Evolutionary conservation across 2,888 invertebrate genomes (phyloP), one percentile per base, ranked within the genome.

Genomic region (Galerucella nymphaeae): DNA sequence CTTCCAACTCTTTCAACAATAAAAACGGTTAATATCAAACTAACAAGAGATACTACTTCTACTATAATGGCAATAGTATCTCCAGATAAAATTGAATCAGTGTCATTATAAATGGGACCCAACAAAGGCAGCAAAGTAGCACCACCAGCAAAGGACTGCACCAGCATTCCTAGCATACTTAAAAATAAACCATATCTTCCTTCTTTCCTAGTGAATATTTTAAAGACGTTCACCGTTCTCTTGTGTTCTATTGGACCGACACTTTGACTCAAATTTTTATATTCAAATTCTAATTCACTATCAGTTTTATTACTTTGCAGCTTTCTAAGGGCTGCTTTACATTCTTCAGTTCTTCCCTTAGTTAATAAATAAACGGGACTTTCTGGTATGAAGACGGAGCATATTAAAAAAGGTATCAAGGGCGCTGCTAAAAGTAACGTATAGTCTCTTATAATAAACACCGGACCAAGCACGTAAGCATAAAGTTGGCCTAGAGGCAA

Each of bases 261-360:
- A 3, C 59, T 59, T n/a, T 9, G 9, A 59, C 23, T 59, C 2
- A 59, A 30, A 13, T 38, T 59, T 5, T 9, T 2, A 10, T 38
- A 59, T 30, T 59, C 59, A 38, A 8, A 2, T 9, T 59, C 30
- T 5, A 59, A 38, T 30, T 59, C 59, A n/a, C n/a, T 10, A 59
- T 59, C 59, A 59, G 59, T 59, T 38, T 59, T 59, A 30, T 59
- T 59, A 2, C 16, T 59, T 65, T 53, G 18, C 10, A 65, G 16
- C 16, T 53, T 53, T 5, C 6, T 53, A 11, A 65, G 23, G 2
- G 65, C 50, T 38, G 18, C 6, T 38, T 30, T 53, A 30, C 65
- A 65, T n/a, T 65, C 41, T 30, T 53, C 16, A n/a, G 30, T 14
- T 5, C 38, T 59, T 30, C 38, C 59, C 3, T 59, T 30, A 9